A percentile compares a stretch with the other conserved stretches of the same genome.
phyloP scores from a whole-genome alignment of 2,113 vertebrate genomes.

The Neogale vison region DNA sequence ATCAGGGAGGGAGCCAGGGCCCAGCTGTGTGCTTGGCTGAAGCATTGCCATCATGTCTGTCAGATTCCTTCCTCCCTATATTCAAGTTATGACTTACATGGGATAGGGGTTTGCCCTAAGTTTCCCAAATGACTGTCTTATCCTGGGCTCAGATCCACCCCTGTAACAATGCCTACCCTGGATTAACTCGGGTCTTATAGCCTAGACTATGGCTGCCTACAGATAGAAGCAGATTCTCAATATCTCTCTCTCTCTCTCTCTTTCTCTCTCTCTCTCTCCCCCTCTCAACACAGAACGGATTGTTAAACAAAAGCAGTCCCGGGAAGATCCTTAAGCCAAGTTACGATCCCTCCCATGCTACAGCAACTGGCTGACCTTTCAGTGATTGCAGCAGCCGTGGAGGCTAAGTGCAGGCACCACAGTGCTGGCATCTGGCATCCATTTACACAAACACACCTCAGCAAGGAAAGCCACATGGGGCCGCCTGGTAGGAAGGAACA shows the following conservation, averaged over 20 bases:
- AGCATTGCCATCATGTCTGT: accelerated
- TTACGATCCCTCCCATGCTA: background rate
- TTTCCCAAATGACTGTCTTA: background rate
- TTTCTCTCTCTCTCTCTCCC: background rate
- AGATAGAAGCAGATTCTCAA: background rate
- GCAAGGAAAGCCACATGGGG: background rate
- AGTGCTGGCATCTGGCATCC: background rate
- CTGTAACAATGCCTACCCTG: background rate
- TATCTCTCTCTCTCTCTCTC: background rate
- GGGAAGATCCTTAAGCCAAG: background rate
- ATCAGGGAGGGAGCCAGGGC: too few species aligned
- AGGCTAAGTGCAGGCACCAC: background rate
- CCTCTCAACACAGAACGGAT: background rate
- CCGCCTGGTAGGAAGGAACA: accelerated
- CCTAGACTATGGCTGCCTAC: background rate
- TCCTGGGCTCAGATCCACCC: background rate
- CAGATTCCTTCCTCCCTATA: background rate
- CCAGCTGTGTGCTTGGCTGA: background rate
- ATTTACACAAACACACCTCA: accelerated
- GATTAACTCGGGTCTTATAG: background rate
- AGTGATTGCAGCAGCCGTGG: background rate
- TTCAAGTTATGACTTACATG: background rate
- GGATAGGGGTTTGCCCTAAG: background rate
- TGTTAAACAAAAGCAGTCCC: background rate
- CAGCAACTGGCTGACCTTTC: background rate